Evolutionary conservation across 2,797 vertebrate species (phyloP).

Genomic region (Crenichthys baileyi): DNA sequence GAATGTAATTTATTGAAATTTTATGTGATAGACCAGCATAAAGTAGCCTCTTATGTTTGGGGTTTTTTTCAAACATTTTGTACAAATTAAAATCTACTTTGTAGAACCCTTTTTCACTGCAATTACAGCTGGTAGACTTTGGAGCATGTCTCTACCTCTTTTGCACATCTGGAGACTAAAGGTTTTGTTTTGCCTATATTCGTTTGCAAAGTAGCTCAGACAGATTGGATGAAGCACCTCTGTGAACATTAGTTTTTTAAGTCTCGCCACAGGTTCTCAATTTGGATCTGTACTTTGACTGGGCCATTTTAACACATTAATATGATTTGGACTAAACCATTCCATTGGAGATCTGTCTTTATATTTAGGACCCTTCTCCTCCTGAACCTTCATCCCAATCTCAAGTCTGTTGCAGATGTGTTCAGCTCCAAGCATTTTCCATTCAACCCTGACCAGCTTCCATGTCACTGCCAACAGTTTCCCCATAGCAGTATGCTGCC

Average conservation of each 20-base stretch:
- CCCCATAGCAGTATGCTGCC: neutral
- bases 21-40: neutral
- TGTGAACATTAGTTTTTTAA: neutral
- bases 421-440: neutral
- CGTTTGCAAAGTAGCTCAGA: neutral
- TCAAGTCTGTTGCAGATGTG: neutral
- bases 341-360: too few species aligned
- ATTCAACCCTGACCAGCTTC: neutral
- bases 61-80: neutral
- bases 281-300: too few species aligned
- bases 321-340: too few species aligned
- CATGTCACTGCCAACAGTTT: neutral
- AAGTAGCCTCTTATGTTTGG: neutral
- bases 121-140: too few species aligned
- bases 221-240: neutral
- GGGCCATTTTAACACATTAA: too few species aligned
- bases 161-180: too few species aligned
- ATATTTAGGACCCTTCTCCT: too few species aligned
- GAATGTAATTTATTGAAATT: neutral
- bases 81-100: neutral
- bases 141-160: too few species aligned
- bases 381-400: too few species aligned
- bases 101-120: too few species aligned
- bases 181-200: too few species aligned
- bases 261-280: too few species aligned